Base-by-base conservation (phyloP, 1,140 invertebrate genomes). In the Microplitis mediator region DNA sequence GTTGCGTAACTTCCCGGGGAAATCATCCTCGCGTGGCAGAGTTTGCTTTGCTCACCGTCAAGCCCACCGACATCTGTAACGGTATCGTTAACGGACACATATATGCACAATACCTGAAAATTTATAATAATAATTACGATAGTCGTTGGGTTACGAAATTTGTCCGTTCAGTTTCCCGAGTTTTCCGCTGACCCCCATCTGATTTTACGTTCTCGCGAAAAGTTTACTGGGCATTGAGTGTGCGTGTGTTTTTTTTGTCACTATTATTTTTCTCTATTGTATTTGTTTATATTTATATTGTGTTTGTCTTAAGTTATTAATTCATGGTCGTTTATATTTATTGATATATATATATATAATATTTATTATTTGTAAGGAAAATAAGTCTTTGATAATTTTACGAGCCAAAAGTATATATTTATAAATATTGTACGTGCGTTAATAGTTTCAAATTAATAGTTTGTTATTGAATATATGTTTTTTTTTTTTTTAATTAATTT, bases 71-170 rank as follows among this genome's bases (percentile, higher is more conserved):
- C 63, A 65, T 60, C 60, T 65, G 62, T 72, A 72, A 72, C 62
- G 62, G 63, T 14, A 72, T 72, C 66, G 66, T 72, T 66, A 72
- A 72, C 52, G 70, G 63, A 66, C 32, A 72, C 62, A 23, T 34
- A 72, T 71, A 34, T 65, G 62, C 70, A 71, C 70, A 72, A 72
- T 72, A 36, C 34, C 51, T 58, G 50, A 45, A 66, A 50, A 65
- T 50, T 50, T 23, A 23, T 23, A 23, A 23, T 23, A 23, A 23
- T 23, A 23, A 23, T 23, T 23, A 23, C 23, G 2, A 23, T 23
- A 23, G 2, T 23, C 2, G 23, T 23, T 23, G 23, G 23, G 23
- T 23, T 23, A 23, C 23, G 23, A 23, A 23, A 23, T 23, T 23
- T 23, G 23, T 23, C 23, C 23, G 23, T 23, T 23, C 23, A 23